Evolutionary conservation across 2,888 invertebrate genomes (phyloP).

Genomic region (Archaeoteleia sp.): DNA sequence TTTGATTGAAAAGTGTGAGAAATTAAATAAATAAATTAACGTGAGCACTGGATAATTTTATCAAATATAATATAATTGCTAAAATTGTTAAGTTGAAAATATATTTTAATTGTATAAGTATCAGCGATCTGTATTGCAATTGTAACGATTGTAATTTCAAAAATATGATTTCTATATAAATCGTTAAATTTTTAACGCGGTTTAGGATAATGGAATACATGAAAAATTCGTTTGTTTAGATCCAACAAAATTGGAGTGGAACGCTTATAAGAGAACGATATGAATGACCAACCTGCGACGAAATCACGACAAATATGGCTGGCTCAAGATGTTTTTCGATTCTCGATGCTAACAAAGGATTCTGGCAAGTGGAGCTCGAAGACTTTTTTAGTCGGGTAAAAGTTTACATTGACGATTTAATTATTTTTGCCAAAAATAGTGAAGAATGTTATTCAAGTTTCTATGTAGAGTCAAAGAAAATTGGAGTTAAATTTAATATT

Average conservation of each 20-base stretch:
- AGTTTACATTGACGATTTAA: slow-evolving; percentile 59
- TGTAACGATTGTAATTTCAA: too few relatives aligned
- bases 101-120: too few relatives aligned
- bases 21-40: too few relatives aligned
- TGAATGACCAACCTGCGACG: slow-evolving; percentile 49
- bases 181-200: too few relatives aligned
- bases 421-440: slow-evolving; percentile 56
- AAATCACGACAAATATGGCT: slow-evolving; percentile 40
- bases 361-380: slow-evolving; percentile 55
- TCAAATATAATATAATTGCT: too few relatives aligned
- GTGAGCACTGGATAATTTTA: too few relatives aligned
- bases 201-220: too few relatives aligned
- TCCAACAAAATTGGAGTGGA: slow-evolving; percentile 48
- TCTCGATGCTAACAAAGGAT: slow-evolving; percentile 56
- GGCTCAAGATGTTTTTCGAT: slow-evolving; percentile 43
- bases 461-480: slow-evolving; percentile 47
- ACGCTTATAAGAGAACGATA: slow-evolving; percentile 51
- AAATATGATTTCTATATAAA: too few relatives aligned
- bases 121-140: too few relatives aligned
- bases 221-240: slow-evolving; percentile 51
- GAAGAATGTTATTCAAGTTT: slow-evolving; percentile 56
- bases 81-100: too few relatives aligned
- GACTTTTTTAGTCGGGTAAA: too few relatives aligned
- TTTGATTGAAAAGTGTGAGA: too few relatives aligned
- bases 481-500: slow-evolving; percentile 52